A percentile compares a stretch with the other conserved stretches of the same genome.
Evolutionary conservation across 2,797 vertebrate genomes (phyloP).

Genomic region (Cyprinella venusta): DNA sequence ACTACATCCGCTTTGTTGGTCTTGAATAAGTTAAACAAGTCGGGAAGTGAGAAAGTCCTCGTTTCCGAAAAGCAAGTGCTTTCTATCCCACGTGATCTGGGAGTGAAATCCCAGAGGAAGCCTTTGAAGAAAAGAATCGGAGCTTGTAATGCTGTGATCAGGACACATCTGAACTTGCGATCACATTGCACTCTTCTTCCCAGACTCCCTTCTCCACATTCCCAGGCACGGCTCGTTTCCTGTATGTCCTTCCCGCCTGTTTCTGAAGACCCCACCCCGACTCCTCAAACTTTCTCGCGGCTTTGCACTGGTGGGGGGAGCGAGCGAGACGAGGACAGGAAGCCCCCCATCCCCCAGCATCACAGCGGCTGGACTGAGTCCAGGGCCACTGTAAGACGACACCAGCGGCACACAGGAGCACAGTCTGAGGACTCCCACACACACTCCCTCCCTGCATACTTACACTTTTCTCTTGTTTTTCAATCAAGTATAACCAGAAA

Average conservation of each 20-base stretch:
- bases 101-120: conserved; percentile 26
- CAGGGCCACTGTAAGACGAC: conserved; percentile 49
- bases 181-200: conserved; percentile 64
- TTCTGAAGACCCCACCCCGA: conserved; percentile 46
- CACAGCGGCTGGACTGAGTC: conserved; percentile 42
- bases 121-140: not conserved
- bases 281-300: conserved; percentile 43
- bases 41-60: conserved; percentile 6
- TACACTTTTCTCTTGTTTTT: conserved; percentile 36
- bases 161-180: not conserved
- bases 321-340: conserved; percentile 42
- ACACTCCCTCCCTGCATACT: not conserved
- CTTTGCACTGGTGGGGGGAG: conserved; percentile 33
- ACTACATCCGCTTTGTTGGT: conserved; percentile 4
- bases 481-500: not conserved
- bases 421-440: conserved; percentile 21
- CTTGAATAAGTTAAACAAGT: not conserved
- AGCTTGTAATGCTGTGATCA: not conserved
- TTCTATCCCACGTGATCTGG: conserved; percentile 48
- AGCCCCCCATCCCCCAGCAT: conserved; percentile 47
- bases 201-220: conserved; percentile 70
- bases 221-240: conserved; percentile 73
- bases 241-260: conserved; percentile 59
- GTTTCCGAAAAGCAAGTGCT: conserved; percentile 42
- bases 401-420: conserved; percentile 17